phyloP scores from a whole-genome alignment of 2,797 vertebrate genomes.

The Arctocebus calabarensis region DNA sequence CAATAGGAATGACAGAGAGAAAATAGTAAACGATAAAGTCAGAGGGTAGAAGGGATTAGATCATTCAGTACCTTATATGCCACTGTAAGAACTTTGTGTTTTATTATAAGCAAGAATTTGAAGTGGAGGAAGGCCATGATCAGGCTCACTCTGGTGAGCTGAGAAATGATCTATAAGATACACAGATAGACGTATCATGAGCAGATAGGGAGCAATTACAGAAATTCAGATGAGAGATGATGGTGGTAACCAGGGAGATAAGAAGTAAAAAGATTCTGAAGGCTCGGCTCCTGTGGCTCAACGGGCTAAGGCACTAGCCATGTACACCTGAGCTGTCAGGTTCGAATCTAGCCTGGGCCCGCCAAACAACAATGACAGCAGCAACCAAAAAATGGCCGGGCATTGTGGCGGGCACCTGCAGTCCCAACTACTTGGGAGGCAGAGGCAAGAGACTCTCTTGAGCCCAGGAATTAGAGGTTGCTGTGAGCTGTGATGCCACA shows the following conservation, averaged over 20 bases:
- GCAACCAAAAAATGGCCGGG: no score
- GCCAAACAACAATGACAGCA: no score
- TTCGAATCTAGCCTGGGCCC: no score
- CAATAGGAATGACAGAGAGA: not conserved
- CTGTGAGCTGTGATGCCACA: no score
- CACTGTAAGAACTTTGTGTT: not conserved
- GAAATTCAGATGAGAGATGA: not conserved
- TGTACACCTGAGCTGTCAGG: no score
- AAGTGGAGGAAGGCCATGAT: not conserved
- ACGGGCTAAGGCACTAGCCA: no score
- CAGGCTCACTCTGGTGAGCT: not conserved
- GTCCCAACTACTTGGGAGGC: no score
- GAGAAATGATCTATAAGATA: not conserved
- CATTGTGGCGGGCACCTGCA: no score
- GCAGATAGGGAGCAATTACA: not conserved
- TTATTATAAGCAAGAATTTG: not conserved
- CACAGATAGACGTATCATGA: not conserved
- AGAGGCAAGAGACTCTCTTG: no score
- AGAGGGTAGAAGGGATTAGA: not conserved
- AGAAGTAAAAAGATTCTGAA: not conserved
- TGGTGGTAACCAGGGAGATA: not conserved
- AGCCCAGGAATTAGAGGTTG: no score
- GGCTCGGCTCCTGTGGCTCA: no score
- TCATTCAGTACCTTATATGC: not conserved
- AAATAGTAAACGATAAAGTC: not conserved